Base-by-base conservation (phyloP, 1,140 invertebrate species). In the Camponotus pennsylvanicus region DNA sequence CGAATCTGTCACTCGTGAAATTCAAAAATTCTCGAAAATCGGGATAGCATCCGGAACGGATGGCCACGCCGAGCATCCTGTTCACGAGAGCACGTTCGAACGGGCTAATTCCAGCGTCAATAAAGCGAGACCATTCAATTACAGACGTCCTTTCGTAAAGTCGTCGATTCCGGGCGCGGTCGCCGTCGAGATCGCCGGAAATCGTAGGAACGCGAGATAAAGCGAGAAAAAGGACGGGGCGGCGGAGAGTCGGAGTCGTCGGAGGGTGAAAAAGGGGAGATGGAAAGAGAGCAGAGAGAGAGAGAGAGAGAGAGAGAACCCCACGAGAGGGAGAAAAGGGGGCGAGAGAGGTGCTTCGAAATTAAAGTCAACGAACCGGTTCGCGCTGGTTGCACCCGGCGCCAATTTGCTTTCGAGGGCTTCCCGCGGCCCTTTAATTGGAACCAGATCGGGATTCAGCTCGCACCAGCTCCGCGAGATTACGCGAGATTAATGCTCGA, bases 71-170 rank as follows among this genome's bases (percentile, higher is more conserved):
- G 66, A 52, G 73, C 83, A 57, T 82, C 78, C 73, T 75, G 75
- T 21, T 13, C 77, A 27, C 49, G 69, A 64, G 49, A 73, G 64
- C 90, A 86, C 89, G 87, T 79, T 63, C 83, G 83, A 61, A 64
- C 42, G 75, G 73, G 84, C 86, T 91, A 91, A 91, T 91, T 90
- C 89, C 87, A 90, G 55, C 80, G 86, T 91, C 84, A 85, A 88
- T 91, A 91, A 91, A 91, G 89, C 83, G 88, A 84, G 90, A 86
- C 90, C 90, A 78, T 91, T 89, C 90, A 91, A 91, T 91, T 90
- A 91, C 79, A 76, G 87, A 34, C 86, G 90, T 71, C 61, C 86
- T 78, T 85, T 78, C 88, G 82, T 85, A 70, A 61, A 69, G 34
- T 70, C 89, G 90, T 88, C 89, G 88, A 88, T 90, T 90, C 89